Evolutionary conservation across 2,113 vertebrate species (phyloP), one percentile per base, ranked within the genome.

Genomic region (Orcinus orca): DNA sequence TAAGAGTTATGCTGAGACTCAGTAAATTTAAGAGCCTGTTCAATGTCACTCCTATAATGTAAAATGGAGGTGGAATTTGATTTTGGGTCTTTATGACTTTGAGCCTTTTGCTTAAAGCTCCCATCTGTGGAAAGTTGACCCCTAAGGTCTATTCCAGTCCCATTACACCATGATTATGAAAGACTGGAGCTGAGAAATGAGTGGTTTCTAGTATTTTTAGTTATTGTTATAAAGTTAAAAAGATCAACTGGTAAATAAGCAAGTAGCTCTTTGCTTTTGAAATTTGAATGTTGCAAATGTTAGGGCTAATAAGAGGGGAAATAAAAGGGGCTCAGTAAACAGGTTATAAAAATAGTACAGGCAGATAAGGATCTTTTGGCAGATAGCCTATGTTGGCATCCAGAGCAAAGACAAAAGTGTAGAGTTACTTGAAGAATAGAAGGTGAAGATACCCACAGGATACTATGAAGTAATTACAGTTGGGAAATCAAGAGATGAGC

Each of bases 381-480:
- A 93, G n/a, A 71, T 10, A 23, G 23, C 70, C 88, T 93, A 15
- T 58, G 14, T 55, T 95, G 95, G 63, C 73, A 96, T 87, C 96
- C 82, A 92, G 44, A 93, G 41, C 83, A 58, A 95, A 92, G 82
- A 71, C n/a, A 65, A 87, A 93, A 96, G 63, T 93, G 76, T 89
- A 63, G n/a, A 92, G 65, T 94, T 96, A 89, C 91, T 97, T 93
- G 89, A 89, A 97, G 94, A 74, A 96, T 53, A 96, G 65, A 65
- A 63, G 73, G 60, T 10, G 41, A 97, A 96, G 90, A 65, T 81
- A 95, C 79, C 88, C 90, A 76, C n/a, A 90, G 41, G 89, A 71
- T 26, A 76, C 65, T 80, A 89, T 96, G 93, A 97, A 97, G 50
- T 95, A 88, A 97, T 97, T 93, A 94, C 77, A 91, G 44, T 60